Evolutionary conservation across 2,888 invertebrate genomes (phyloP).

Genomic region (Cinara cedri): DNA sequence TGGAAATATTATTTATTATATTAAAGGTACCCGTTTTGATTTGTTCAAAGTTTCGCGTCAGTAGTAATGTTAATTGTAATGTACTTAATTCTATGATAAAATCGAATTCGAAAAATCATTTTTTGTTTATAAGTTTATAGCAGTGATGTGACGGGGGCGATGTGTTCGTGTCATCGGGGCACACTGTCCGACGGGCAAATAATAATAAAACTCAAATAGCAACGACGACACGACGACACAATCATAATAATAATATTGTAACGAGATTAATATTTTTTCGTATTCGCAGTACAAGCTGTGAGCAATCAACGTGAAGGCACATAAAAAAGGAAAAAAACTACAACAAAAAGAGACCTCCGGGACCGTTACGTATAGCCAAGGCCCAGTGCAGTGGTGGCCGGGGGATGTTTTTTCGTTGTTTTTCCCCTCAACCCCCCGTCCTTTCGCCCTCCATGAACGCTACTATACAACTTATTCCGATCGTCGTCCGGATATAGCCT

Average conservation of each 20-base stretch:
- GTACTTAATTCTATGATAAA: too few relatives aligned
- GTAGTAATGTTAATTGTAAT: too few relatives aligned
- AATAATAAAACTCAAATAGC: conserved; percentile 33
- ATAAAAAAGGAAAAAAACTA: conserved; percentile 20
- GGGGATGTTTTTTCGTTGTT: conserved; percentile 30
- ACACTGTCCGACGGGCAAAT: background rate
- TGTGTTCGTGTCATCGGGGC: too few relatives aligned
- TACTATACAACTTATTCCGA: conserved; percentile 5
- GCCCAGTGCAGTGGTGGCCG: background rate
- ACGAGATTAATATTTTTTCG: conserved; percentile 47
- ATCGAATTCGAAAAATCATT: too few relatives aligned
- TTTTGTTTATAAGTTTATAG: too few relatives aligned
- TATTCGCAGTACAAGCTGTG: conserved; percentile 11
- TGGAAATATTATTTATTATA: too few relatives aligned
- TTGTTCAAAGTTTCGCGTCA: too few relatives aligned
- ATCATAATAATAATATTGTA: conserved; percentile 13
- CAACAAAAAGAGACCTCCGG: conserved; percentile 12
- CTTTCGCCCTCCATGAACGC: background rate
- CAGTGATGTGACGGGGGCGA: too few relatives aligned
- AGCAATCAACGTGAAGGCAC: conserved; percentile 52
- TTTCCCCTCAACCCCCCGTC: background rate
- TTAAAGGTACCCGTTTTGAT: too few relatives aligned
- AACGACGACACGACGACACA: background rate
- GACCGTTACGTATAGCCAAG: background rate
- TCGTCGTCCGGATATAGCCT: conserved; percentile 30